These are phyloP conservation scores for Mesitornis unicolor DNA, from an alignment of 2,113 vertebrate genomes.

Conservation along the genomic window DNA sequence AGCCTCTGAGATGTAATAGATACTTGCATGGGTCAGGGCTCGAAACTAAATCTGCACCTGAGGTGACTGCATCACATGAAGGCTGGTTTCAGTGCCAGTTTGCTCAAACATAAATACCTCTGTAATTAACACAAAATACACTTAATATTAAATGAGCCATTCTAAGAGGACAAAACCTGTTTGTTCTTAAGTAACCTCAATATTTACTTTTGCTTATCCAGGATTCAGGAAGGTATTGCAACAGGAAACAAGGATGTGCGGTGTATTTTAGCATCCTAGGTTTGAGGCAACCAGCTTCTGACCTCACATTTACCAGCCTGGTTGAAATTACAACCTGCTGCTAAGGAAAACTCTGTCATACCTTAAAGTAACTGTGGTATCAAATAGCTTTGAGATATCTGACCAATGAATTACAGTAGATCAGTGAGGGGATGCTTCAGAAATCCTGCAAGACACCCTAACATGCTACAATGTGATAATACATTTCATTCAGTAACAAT, in stretches of 20 bases:
- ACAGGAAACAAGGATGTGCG: neutral
- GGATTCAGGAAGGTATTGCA: neutral
- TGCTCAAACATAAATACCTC: neutral
- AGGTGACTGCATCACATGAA: neutral
- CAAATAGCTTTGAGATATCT: constrained; percentile 45
- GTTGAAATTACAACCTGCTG: constrained; percentile 73
- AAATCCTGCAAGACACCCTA: constrained; percentile 10
- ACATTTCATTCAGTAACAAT: constrained; percentile 25
- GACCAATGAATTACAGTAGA: neutral
- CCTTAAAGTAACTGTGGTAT: constrained; percentile 52
- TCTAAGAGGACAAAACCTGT: neutral
- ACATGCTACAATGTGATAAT: neutral
- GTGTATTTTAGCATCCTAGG: constrained; percentile 47
- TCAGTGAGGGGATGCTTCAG: constrained; percentile 41
- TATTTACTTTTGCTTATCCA: constrained; percentile 5
- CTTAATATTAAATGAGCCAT: constrained; percentile 11
- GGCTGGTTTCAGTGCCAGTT: neutral
- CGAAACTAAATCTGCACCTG: constrained; percentile 17
- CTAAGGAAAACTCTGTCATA: constrained; percentile 66
- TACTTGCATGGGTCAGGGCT: neutral
- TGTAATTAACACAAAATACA: constrained; percentile 31
- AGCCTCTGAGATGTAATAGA: neutral
- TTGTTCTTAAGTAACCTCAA: neutral
- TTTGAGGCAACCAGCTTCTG: constrained; percentile 44
- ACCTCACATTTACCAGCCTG: constrained; percentile 54